A percentile compares a stretch with the other conserved stretches of the same genome.
Evolutionary conservation across 2,888 invertebrate genomes (phyloP).

Genomic region (Phaedon cochleariae): DNA sequence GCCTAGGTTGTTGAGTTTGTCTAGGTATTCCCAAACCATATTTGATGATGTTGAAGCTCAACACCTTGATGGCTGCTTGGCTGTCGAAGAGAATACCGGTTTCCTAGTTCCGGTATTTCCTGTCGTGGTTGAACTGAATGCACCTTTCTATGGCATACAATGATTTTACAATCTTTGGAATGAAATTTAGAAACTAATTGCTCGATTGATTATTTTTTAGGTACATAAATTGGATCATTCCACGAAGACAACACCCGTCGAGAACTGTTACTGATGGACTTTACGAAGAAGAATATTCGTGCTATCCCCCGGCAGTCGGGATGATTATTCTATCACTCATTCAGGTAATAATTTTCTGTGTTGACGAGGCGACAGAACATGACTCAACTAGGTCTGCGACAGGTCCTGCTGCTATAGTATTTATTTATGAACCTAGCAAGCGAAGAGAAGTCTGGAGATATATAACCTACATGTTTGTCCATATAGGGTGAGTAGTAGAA

Average conservation of each 20-base stretch:
- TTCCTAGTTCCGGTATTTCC: too few species aligned
- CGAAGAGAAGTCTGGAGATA: constrained; percentile 93
- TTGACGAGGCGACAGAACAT: constrained; percentile 52
- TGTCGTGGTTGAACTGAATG: too few species aligned
- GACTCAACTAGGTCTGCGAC: constrained; percentile 62
- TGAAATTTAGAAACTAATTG: too few species aligned
- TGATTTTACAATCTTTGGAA: too few species aligned
- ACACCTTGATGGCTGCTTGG: too few species aligned
- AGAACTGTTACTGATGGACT: constrained; percentile 49
- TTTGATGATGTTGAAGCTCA: too few species aligned
- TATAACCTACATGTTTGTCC: constrained; percentile 95
- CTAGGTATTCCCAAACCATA: too few species aligned
- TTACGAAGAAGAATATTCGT: constrained; percentile 91
- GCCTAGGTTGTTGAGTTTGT: too few species aligned
- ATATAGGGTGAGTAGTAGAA: constrained; percentile 84
- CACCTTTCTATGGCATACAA: too few species aligned
- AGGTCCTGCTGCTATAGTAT: constrained; percentile 70
- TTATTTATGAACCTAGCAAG: constrained; percentile 90
- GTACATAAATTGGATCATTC: constrained; percentile 47
- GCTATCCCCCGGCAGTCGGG: constrained; percentile 91
- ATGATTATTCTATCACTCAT: constrained; percentile 90
- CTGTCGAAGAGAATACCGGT: too few species aligned
- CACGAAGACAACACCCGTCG: constrained; percentile 36
- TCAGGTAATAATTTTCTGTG: constrained; percentile 79
- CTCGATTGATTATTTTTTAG: constrained; percentile 23